Base-by-base conservation (phyloP, 2,888 invertebrate genomes). In the Anarsia innoxiella region DNA sequence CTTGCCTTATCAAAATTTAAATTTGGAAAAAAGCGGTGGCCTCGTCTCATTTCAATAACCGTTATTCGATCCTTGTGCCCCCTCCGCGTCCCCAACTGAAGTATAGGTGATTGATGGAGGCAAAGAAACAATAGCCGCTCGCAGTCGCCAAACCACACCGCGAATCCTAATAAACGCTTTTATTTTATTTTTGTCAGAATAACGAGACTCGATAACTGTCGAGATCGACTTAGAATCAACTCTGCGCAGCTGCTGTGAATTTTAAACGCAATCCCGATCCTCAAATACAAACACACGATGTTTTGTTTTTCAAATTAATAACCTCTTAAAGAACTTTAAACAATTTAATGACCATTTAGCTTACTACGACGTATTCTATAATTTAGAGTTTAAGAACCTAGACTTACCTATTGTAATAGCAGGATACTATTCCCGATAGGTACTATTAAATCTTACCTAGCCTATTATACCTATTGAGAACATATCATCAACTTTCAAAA, bases 1-100 rank as follows among this genome's bases (percentile, higher is more conserved):
- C 69, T 77, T 66, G 82, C 83, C 83, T 83, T 84, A 84, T 83
- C 83, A 84, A 83, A 83, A 84, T 83, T 84, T 84, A 84, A 83
- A 84, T 84, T 83, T 74, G 72, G 74, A 74, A 83, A 83, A 83
- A 80, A 80, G 77, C 79, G 72, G 70, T 74, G 72, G 69, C 72
- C 68, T 64, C 66, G 68, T 69, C 80, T 83, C 83, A 83, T 84
- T 84, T 84, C 84, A 84, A 84, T 84, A 84, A 84, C 84, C 84
- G 84, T 84, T 84, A 84, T 71, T 71, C 70, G 67, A 56, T 59
- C 63, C 66, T 65, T 49, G 48, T 58, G 48, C 48, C 48, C 53
- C 51, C 42, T 53, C 40, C 38, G 42, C 52, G 48, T 46, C 53
- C 62, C 55, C 58, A 36, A 55, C 64, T 62, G 59, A 65, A 66